Evolutionary conservation across 2,888 invertebrate genomes (phyloP).

Genomic region (Antheraea yamamai): DNA sequence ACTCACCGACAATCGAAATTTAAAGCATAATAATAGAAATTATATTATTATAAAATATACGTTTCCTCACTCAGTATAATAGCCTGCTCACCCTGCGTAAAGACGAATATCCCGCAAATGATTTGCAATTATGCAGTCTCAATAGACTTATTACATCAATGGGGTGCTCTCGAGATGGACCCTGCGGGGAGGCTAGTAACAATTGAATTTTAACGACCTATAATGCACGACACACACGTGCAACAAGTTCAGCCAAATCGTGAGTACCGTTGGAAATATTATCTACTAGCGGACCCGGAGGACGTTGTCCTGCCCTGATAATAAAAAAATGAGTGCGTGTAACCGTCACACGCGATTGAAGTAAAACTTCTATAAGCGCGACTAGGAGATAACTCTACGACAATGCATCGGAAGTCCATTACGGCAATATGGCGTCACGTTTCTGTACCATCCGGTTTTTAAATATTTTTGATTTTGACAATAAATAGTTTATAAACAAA

Average conservation of each 20-base stretch:
- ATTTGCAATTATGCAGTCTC: constrained; percentile 80
- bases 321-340: too few relatives aligned
- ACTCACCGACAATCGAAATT: not conserved
- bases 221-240: constrained; percentile 59
- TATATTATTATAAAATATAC: constrained; percentile 36
- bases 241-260: constrained; percentile 13
- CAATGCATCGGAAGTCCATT: too few relatives aligned
- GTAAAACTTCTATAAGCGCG: too few relatives aligned
- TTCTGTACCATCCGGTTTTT: too few relatives aligned
- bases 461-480: too few relatives aligned
- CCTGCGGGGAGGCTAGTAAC: constrained; percentile 67
- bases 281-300: not conserved
- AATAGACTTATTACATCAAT: constrained; percentile 78
- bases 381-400: too few relatives aligned
- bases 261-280: not conserved
- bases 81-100: constrained; percentile 34
- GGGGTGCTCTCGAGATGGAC: constrained; percentile 48
- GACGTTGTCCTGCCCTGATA: too few relatives aligned
- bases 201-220: constrained; percentile 81
- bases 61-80: constrained; percentile 45
- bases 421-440: too few relatives aligned
- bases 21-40: constrained; percentile 10
- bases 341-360: too few relatives aligned
- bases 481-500: too few relatives aligned
- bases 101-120: constrained; percentile 75